These are phyloP conservation scores for Platycnemis pennipes DNA, from an alignment of 2,888 invertebrate genomes.

Conservation along the genomic window DNA sequence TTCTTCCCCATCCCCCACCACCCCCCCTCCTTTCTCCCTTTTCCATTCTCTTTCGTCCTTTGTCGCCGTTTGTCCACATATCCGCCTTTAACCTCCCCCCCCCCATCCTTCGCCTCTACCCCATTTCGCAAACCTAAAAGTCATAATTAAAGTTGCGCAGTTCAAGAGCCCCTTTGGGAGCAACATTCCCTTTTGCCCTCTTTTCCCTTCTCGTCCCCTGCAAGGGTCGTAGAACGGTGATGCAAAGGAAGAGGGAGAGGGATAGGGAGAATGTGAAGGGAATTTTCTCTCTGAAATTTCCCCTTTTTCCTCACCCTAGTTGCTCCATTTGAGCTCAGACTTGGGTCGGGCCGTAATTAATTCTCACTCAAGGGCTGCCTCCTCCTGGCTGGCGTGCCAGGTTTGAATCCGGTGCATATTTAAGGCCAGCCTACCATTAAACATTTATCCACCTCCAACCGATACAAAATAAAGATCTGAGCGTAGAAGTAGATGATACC, in stretches of 20 bases:
- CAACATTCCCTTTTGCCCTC: not conserved
- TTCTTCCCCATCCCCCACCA: not conserved
- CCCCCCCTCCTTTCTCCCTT: not conserved
- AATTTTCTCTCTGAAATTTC: not conserved
- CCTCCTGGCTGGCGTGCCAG: too few relatives aligned
- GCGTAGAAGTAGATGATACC: too few relatives aligned
- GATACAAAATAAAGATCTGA: too few relatives aligned
- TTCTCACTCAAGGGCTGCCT: not conserved
- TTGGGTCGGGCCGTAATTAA: not conserved
- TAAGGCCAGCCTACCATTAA: too few relatives aligned
- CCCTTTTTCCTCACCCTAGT: not conserved
- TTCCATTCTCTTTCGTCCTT: not conserved
- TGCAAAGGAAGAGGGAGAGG: not conserved
- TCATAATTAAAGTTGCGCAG: slow-evolving; percentile 30
- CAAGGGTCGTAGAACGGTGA: not conserved
- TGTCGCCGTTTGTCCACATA: not conserved
- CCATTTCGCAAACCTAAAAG: slow-evolving; percentile 20
- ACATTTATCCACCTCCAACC: too few relatives aligned
- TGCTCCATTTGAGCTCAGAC: not conserved
- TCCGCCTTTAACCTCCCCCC: not conserved
- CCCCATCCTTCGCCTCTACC: not conserved
- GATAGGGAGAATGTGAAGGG: not conserved
- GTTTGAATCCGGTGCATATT: too few relatives aligned
- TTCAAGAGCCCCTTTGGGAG: not conserved
- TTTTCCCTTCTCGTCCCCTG: not conserved